Evolutionary conservation across 1,140 invertebrate species (phyloP).

Genomic region (Scaptomyza pallida): DNA sequence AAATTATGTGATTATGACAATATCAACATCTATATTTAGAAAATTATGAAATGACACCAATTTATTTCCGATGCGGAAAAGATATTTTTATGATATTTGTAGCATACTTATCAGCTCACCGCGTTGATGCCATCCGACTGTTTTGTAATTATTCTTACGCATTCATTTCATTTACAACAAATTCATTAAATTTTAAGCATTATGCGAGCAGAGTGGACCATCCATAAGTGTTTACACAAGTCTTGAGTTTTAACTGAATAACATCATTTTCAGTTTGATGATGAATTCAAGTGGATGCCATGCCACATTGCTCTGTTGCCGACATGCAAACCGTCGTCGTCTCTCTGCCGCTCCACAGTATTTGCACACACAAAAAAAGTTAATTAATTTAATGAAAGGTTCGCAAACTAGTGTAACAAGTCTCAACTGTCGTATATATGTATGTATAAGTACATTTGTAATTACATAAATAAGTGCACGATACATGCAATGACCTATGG

Average conservation of each 20-base stretch:
- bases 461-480: conserved; percentile 16
- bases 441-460: conserved; percentile 26
- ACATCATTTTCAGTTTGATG: conserved; percentile 54
- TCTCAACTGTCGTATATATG: conserved; percentile 15
- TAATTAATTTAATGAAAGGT: conserved; percentile 51
- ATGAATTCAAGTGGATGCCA: conserved; percentile 42
- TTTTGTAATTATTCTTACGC: conserved; percentile 1
- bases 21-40: conserved; percentile 1
- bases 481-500: background rate
- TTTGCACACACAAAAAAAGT: conserved; percentile 51
- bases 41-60: background rate
- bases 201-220: conserved; percentile 22
- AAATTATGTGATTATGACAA: conserved; percentile 10
- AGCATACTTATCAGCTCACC: background rate
- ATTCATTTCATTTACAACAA: conserved; percentile 19
- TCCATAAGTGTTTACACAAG: conserved; percentile 49
- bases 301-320: conserved; percentile 12
- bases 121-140: background rate
- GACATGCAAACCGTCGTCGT: too few relatives aligned
- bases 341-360: conserved; percentile 32
- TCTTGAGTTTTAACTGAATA: conserved; percentile 54
- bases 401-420: conserved; percentile 24
- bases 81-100: background rate
- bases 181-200: conserved; percentile 42
- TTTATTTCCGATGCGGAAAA: background rate